Conservation (phyloP, 2,797 vertebrate genomes). For the Labeo calbasu region DNA sequence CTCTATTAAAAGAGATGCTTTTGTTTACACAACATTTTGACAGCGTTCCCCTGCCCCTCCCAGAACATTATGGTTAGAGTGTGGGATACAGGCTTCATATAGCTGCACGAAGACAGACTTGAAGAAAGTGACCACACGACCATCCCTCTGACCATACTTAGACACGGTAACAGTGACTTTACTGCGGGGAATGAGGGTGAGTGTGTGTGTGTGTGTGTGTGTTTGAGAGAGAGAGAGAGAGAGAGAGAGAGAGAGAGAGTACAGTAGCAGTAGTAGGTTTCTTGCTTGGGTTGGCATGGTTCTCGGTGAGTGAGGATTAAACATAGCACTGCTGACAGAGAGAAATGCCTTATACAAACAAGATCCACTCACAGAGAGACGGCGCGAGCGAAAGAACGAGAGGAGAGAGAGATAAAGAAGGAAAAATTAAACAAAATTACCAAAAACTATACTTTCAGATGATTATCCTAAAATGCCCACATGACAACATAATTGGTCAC, state of each 20-base stretch:
- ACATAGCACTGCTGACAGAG: slow-evolving; percentile 55
- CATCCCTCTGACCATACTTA: slow-evolving; percentile 69
- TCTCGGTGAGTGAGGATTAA: slow-evolving; percentile 44
- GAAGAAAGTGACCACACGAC: slow-evolving; percentile 59
- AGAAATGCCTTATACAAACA: slow-evolving; percentile 59
- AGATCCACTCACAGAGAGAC: slow-evolving; percentile 57
- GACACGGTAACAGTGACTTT: slow-evolving; percentile 66
- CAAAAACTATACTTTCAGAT: neutral
- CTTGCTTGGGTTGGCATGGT: slow-evolving; percentile 53
- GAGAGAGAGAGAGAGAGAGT: slow-evolving; percentile 30
- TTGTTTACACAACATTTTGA: slow-evolving; percentile 58
- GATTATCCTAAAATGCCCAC: neutral
- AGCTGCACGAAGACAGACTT: slow-evolving; percentile 72
- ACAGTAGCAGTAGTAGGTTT: slow-evolving; percentile 35
- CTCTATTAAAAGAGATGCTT: slow-evolving; percentile 71
- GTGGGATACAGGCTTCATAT: slow-evolving; percentile 66
- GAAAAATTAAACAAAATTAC: slow-evolving; percentile 1
- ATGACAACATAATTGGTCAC: neutral
- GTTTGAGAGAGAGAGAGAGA: slow-evolving; percentile 30
- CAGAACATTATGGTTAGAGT: slow-evolving; percentile 73
- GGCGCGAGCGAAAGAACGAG: slow-evolving; percentile 17
- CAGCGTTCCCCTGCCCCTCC: slow-evolving; percentile 61
- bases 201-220: neutral
- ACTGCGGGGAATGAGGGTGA: neutral
- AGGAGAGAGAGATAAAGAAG: slow-evolving; percentile 8